Conservation (phyloP, 2,888 invertebrate species). For the Torymus auratus region DNA sequence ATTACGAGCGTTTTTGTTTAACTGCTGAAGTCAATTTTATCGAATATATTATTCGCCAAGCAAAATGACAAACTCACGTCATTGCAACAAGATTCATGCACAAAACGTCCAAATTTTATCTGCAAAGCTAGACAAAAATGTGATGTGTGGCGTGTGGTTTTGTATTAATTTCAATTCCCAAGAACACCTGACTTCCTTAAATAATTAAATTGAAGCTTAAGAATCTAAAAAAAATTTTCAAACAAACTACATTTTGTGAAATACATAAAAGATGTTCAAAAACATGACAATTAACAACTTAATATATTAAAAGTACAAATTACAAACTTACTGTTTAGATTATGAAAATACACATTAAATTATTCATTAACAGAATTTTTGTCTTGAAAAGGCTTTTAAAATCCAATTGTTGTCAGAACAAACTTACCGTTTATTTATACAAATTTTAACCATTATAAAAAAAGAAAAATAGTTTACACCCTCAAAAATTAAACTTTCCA, state of each 20-base stretch:
- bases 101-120: conserved; percentile 51
- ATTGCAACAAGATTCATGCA: conserved; percentile 51
- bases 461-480: conserved; percentile 35
- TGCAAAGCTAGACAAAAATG: conserved; percentile 51
- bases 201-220: conserved; percentile 53
- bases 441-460: conserved; percentile 35
- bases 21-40: conserved; percentile 29
- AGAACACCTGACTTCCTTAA: conserved; percentile 45
- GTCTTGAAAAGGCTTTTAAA: conserved; percentile 41
- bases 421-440: conserved; percentile 58
- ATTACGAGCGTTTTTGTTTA: conserved; percentile 17
- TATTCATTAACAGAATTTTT: conserved; percentile 42
- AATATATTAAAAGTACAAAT: conserved; percentile 51
- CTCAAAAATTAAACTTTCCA: conserved; percentile 29
- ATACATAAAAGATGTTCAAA: conserved; percentile 52
- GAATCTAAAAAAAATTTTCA: conserved; percentile 53
- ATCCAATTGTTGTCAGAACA: conserved; percentile 41
- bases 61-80: conserved; percentile 52
- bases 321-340: conserved; percentile 53
- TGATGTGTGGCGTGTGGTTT: conserved; percentile 47
- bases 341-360: too few relatives aligned
- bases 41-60: conserved; percentile 34
- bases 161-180: conserved; percentile 45
- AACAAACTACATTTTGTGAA: conserved; percentile 42
- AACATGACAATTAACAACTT: conserved; percentile 53